Percentiles rank a stretch among this genome's conserved stretches.
These are phyloP conservation scores for Heliconius erato DNA, from an alignment of 2,888 invertebrate species.

Conservation along the genomic window DNA sequence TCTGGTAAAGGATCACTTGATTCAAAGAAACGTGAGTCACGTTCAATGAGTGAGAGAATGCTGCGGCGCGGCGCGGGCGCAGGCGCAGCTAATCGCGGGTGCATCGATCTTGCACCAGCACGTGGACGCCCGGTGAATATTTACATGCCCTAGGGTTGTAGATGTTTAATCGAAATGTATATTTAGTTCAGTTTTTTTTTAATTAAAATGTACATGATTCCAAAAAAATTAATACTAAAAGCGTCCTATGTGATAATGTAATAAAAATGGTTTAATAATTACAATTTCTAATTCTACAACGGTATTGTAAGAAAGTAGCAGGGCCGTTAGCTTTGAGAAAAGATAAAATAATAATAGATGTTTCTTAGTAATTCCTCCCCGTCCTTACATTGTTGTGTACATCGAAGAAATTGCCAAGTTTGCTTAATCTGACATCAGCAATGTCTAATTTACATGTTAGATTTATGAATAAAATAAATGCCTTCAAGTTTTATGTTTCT, in stretches of 20 bases:
- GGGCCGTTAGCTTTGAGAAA: background rate
- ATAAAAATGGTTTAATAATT: background rate
- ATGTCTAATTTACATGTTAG: background rate
- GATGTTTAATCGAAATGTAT: background rate
- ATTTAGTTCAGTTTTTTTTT: background rate
- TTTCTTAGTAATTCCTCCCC: background rate
- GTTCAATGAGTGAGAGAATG: conserved; percentile 51
- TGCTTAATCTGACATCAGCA: conserved; percentile 11
- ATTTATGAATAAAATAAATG: conserved; percentile 15
- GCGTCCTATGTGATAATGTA: no score
- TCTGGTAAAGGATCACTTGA: conserved; percentile 44
- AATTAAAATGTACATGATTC: no score
- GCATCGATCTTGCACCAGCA: conserved; percentile 52
- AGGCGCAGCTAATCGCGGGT: conserved; percentile 52
- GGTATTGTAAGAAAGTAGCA: background rate
- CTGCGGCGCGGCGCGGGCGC: conserved; percentile 40
- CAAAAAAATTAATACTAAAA: no score
- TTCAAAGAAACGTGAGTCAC: conserved; percentile 52
- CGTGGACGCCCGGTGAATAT: conserved; percentile 47
- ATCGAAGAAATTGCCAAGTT: conserved; percentile 24
- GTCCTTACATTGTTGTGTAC: conserved; percentile 2
- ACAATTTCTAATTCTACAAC: background rate
- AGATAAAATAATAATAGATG: background rate
- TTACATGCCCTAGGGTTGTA: conserved; percentile 40
- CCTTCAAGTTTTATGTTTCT: background rate